Evolutionary conservation across 2,113 vertebrate genomes (phyloP), one percentile per base, ranked within the genome.

Genomic region (Puma concolor): DNA sequence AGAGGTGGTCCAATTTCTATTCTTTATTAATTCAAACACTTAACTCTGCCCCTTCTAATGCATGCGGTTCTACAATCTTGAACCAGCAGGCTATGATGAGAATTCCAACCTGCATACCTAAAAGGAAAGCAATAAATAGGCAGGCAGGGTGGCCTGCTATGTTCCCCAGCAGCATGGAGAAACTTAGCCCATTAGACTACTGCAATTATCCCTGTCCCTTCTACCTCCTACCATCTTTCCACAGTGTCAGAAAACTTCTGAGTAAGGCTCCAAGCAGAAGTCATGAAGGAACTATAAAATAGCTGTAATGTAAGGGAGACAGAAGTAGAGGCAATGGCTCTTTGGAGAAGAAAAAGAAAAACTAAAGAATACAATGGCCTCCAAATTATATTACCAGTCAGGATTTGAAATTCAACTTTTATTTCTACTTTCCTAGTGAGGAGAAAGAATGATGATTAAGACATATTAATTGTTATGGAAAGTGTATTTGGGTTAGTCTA

Each of bases 11-110:
- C 6, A 41, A 95, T 79, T 90, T 88, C 87, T 94, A 48, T 81
- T 87, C 94, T 63, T 93, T 84, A 67, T 57, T 94, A 76, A 92
- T 72, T 96, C 86, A 93, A 57, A 83, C 33, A 60, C 74, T 89
- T 96, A 80, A 48, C 17, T 89, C 89, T 88, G 13, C 71, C 81
- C 29, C 44, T 69, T 89, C 76, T 48, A 84, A 96, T 25, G 16
- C 79, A 85, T 33, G 4, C 5, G 54, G 83, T 67, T 96, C 95
- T 95, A 85, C 80, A 90, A 97, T 91, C 66, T 85, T 36, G 79
- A 92, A 50, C 33, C 88, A 97, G 84, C 60, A 95, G 85, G 87
- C 21, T 71, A 29, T 72, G 33, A 79, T 64, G 74, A 88, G 44
- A 97, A 94, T 63, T 25, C 79, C 67, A 94, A 72, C 15, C 60